Evolutionary conservation across 2,888 invertebrate species (phyloP), one percentile per base, ranked within the genome.

Genomic region (Xylota segnis): DNA sequence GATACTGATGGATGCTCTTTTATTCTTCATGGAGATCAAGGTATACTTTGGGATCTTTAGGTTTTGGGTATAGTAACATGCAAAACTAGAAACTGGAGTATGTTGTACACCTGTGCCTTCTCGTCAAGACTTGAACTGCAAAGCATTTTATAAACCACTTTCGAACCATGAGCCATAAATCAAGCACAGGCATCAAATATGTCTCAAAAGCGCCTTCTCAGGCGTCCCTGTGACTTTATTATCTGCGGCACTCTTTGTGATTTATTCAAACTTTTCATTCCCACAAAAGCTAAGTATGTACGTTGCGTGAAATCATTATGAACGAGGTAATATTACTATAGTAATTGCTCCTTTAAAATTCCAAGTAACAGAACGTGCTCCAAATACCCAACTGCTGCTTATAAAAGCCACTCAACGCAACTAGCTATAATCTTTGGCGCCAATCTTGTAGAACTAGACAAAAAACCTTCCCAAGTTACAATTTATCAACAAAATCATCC

Each of bases 401-500:
- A 29, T 14, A 10, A 43, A 5, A 14, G 2, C 32, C 14, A 2
- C 18, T 18, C 47, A 23, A 23, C 23, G 23, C 47, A 47, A 52
- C 23, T 16, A 43, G 16, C 68, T 14, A 32, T 56, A 54, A 74
- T 83, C 77, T 66, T 83, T 54, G 83, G 83, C 83, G 83, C 83
- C 77, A 83, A 83, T 83, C 83, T 83, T 68, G 9, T 50, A 37
- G 18, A 27, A 63, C 27, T n/a, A 65, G 63, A 43, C 23, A 37
- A 65, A 43, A 47, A 23, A 47, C 23, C 23, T 40, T 40, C 32
- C 14, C 52, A 10, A 71, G 43, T 71, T 59, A 77, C 37, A 68
- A 78, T 68, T 59, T 76, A 76, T 68, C 68, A 40, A 74, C 61
- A 61, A 66, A 71, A 78, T 71, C 66, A 78, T 43, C 54, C 66